Conservation (phyloP, 2,888 invertebrate genomes). For the Trypoxylon attenuatum region DNA sequence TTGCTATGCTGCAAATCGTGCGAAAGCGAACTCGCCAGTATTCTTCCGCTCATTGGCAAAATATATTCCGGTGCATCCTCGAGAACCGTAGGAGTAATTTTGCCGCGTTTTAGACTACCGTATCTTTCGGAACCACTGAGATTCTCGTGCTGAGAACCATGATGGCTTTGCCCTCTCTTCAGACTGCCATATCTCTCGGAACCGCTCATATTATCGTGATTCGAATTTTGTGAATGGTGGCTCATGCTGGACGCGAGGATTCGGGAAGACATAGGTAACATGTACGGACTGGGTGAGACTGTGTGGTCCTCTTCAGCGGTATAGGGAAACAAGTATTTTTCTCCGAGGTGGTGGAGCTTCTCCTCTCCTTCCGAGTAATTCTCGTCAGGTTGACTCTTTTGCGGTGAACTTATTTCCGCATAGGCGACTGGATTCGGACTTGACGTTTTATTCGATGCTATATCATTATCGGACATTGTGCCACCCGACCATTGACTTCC, state of each 20-base stretch:
- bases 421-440: constrained; percentile 85
- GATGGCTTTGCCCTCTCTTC: constrained; percentile 68
- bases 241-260: constrained; percentile 71
- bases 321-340: constrained; percentile 90
- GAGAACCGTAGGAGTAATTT: constrained; percentile 64
- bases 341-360: constrained; percentile 80
- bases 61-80: constrained; percentile 70
- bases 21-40: constrained; percentile 68
- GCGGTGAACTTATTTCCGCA: constrained; percentile 80
- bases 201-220: constrained; percentile 67
- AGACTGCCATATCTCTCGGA: constrained; percentile 70
- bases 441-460: constrained; percentile 78
- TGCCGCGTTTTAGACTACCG: constrained; percentile 70
- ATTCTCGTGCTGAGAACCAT: constrained; percentile 70
- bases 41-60: constrained; percentile 70
- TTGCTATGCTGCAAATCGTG: constrained; percentile 72
- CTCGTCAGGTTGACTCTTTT: constrained; percentile 68
- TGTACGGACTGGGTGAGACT: constrained; percentile 71
- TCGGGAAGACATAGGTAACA: constrained; percentile 70
- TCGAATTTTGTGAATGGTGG: constrained; percentile 71
- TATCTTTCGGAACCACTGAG: constrained; percentile 67
- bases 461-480: constrained; percentile 86
- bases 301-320: constrained; percentile 79
- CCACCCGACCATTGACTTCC: constrained; percentile 85
- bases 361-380: constrained; percentile 71